Percentiles rank a stretch among this genome's conserved stretches.
These are phyloP conservation scores for Stegodyphus dumicola DNA, from an alignment of 1,140 invertebrate genomes.

Conservation along the genomic window DNA sequence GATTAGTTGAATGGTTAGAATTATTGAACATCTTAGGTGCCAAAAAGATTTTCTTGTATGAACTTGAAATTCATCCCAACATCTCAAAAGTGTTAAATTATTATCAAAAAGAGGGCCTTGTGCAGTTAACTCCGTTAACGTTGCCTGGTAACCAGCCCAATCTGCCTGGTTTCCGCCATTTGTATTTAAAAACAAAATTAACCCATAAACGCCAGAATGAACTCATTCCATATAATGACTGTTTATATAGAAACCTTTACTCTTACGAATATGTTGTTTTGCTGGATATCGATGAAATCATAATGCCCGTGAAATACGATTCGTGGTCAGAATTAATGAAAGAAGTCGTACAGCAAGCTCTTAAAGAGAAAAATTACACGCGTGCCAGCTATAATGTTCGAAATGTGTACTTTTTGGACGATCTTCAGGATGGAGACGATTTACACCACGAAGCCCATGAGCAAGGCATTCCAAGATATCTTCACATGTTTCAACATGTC, in stretches of 20 bases:
- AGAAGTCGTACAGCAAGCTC: conserved; percentile 72
- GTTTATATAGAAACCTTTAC: conserved; percentile 92
- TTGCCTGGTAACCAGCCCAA: conserved; percentile 92
- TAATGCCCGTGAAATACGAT: conserved; percentile 84
- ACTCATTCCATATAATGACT: conserved; percentile 96
- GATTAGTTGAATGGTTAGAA: conserved; percentile 96
- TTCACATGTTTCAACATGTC: conserved; percentile 95
- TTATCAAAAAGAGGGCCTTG: conserved; percentile 80
- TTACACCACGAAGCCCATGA: conserved; percentile 63
- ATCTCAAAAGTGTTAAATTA: conserved; percentile 87
- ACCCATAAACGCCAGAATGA: conserved; percentile 95
- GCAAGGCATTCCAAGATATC: conserved; percentile 82
- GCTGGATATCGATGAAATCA: conserved; percentile 93
- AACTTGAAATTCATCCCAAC: conserved; percentile 90
- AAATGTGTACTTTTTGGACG: conserved; percentile 95
- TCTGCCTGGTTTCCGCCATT: conserved; percentile 85
- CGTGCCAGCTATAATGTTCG: conserved; percentile 89
- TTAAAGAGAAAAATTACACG: conserved; percentile 78
- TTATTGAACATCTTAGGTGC: conserved; percentile 86
- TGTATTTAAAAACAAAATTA: conserved; percentile 87
- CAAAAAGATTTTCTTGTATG: conserved; percentile 92
- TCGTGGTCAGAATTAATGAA: conserved; percentile 86
- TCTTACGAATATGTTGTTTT: conserved; percentile 90
- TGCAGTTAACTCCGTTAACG: conserved; percentile 87
- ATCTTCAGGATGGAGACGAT: conserved; percentile 72